A percentile compares a stretch with the other conserved stretches of the same genome.
Evolutionary conservation across 1,140 invertebrate genomes (phyloP).

Genomic region (Zophobas atratus): DNA sequence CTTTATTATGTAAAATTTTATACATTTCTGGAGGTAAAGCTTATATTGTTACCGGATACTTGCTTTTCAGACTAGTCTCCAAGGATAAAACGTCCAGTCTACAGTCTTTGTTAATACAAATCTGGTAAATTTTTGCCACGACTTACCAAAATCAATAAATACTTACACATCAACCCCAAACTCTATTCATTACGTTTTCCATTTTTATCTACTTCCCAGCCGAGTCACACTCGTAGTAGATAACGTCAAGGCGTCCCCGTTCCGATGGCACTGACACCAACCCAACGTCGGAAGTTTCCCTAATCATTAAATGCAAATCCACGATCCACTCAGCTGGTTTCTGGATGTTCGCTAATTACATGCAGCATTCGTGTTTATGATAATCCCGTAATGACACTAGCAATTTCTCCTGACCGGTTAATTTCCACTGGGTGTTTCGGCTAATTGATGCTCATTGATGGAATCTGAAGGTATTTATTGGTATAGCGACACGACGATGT

Average conservation of each 20-base stretch:
- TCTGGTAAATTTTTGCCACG: too few species aligned
- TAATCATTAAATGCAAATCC: constrained; percentile 23
- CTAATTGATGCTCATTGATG: constrained; percentile 4
- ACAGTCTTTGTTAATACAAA: too few species aligned
- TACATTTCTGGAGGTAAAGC: too few species aligned
- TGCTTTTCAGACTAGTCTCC: too few species aligned
- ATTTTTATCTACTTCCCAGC: background rate
- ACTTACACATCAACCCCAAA: too few species aligned
- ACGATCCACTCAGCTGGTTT: background rate
- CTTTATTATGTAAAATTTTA: too few species aligned
- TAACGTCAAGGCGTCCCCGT: background rate
- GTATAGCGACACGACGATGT: constrained; percentile 22
- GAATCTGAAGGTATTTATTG: constrained; percentile 32
- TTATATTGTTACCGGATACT: too few species aligned
- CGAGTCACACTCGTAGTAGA: too few species aligned
- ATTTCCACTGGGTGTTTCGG: constrained; percentile 1
- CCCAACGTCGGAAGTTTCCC: background rate
- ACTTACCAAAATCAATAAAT: too few species aligned
- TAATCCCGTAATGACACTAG: background rate
- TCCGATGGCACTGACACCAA: constrained; percentile 6
- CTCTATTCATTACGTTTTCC: background rate
- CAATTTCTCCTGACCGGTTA: background rate
- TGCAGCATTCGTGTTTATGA: constrained; percentile 14
- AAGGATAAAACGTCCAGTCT: too few species aligned
- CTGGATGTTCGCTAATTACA: constrained; percentile 9